Percentiles rank a stretch among this genome's conserved stretches.
phyloP scores from a whole-genome alignment of 1,140 invertebrate species.

The Agrypnia vestita region DNA sequence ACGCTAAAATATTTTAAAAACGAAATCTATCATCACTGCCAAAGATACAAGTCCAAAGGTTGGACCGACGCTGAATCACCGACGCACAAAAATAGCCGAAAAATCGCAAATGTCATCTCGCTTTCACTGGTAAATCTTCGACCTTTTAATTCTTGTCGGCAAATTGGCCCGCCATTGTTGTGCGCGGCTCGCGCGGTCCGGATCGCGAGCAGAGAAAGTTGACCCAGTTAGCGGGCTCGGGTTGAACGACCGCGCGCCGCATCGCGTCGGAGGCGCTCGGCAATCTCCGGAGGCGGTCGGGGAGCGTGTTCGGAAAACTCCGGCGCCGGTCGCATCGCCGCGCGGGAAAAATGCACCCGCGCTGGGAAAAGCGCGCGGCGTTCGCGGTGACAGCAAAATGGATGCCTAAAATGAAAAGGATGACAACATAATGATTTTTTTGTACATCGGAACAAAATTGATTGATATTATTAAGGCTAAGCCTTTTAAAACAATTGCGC shows the following conservation, averaged over 20 bases:
- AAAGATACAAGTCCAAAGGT: too few relatives aligned
- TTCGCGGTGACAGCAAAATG: not conserved
- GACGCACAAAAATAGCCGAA: not conserved
- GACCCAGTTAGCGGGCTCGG: constrained; percentile 18
- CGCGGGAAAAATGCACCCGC: not conserved
- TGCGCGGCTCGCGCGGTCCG: not conserved
- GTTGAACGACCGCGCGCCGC: constrained; percentile 6
- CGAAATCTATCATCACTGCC: too few relatives aligned
- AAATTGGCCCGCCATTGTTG: not conserved
- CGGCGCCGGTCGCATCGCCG: not conserved
- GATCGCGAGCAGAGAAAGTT: constrained; percentile 15
- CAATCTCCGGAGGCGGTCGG: not conserved
- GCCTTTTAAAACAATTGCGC: too few relatives aligned
- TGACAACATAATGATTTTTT: too few relatives aligned
- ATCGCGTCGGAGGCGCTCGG: constrained; percentile 12
- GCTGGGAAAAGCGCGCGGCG: not conserved
- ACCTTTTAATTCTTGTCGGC: not conserved
- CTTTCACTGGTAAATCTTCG: not conserved
- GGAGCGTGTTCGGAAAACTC: not conserved
- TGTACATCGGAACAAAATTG: too few relatives aligned
- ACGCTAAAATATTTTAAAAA: too few relatives aligned
- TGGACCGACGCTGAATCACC: too few relatives aligned
- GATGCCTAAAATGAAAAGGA: not conserved
- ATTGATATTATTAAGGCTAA: too few relatives aligned
- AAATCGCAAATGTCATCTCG: not conserved